A percentile compares a stretch with the other conserved stretches of the same genome.
phyloP scores from a whole-genome alignment of 2,888 invertebrate species.

The Helleia helle region DNA sequence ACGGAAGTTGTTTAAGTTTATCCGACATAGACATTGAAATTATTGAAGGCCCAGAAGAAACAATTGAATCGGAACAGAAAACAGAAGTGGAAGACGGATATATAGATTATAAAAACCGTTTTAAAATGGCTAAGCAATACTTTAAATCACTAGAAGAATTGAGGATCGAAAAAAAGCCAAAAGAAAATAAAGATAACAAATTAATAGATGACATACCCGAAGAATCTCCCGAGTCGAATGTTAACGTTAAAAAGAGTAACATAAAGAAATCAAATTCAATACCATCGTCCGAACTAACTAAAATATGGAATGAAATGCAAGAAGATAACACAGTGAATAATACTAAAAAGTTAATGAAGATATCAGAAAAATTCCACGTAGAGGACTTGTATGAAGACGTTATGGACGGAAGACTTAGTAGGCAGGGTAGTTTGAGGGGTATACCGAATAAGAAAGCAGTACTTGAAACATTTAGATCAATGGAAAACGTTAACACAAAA shows the following conservation, averaged over 20 bases:
- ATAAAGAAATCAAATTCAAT: conserved; percentile 53
- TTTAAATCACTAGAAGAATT: conserved; percentile 66
- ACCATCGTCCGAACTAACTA: conserved; percentile 60
- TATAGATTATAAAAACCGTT: conserved; percentile 58
- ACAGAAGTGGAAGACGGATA: conserved; percentile 33
- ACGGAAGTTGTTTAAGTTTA: conserved; percentile 44
- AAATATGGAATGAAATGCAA: conserved; percentile 51
- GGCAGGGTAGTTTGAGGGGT: conserved; percentile 65
- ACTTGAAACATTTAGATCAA: conserved; percentile 63
- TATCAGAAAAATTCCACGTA: conserved; percentile 68
- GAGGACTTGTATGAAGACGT: conserved; percentile 66
- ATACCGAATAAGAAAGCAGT: conserved; percentile 71
- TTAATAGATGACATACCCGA: conserved; percentile 29
- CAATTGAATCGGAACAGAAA: conserved; percentile 38
- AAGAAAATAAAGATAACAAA: conserved; percentile 48
- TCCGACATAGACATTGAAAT: conserved; percentile 65
- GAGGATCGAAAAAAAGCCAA: conserved; percentile 33
- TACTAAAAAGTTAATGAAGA: conserved; percentile 49
- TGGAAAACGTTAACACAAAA: conserved; percentile 56
- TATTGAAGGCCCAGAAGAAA: conserved; percentile 41
- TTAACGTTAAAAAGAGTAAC: conserved; percentile 31
- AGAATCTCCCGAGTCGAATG: conserved; percentile 48
- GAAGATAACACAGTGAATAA: conserved; percentile 29
- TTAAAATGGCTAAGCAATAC: conserved; percentile 60
- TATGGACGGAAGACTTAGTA: conserved; percentile 57